Evolutionary conservation across 2,113 vertebrate species (phyloP), one percentile per base, ranked within the genome.

Genomic region (Camelus bactrianus): DNA sequence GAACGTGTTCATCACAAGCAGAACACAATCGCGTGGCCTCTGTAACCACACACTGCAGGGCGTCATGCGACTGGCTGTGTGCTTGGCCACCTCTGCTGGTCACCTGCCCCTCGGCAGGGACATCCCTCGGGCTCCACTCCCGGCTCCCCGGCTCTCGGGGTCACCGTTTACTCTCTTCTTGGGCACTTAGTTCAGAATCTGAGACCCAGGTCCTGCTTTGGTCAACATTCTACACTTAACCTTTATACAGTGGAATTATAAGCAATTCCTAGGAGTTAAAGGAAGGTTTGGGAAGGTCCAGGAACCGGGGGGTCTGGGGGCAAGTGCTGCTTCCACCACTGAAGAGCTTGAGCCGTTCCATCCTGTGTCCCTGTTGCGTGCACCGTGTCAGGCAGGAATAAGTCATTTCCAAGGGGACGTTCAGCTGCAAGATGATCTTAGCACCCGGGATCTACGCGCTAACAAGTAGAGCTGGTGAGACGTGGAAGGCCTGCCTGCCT

Each of bases 401-500:
- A 17, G 8, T 5, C 11, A 2, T 1, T 38, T 67, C 52, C 9
- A 4, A 46, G 28, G 46, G 3, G 19, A 13, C 20, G 38, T 35
- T 46, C 20, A 26, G 35, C 26, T 48, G 28, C 65, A 32, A 0
- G 32, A 0, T 5, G 28, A 8, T 16, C 3, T n/a, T 5, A 0
- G 64, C 0, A 0, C 4, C 28, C 15, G 10, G 2, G n/a, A 12
- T 12, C 65, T 26, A 0, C 0, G 9, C 0, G 16, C 1, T 1
- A 2, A 30, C 46, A 0, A 24, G 32, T 5, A 1, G 76, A 22
- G 50, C 7, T 32, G 38, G 6, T 6, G 13, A 28, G 50, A 38
- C 0, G 0, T 0, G 4, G 17, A 32, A 10, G 7, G 0, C 0
- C 22, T 12, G 0, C 24, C 5, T 7, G 11, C 48, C 3, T 0